These are phyloP conservation scores for Sitta europaea DNA, from an alignment of 2,113 vertebrate genomes.

Conservation along the genomic window DNA sequence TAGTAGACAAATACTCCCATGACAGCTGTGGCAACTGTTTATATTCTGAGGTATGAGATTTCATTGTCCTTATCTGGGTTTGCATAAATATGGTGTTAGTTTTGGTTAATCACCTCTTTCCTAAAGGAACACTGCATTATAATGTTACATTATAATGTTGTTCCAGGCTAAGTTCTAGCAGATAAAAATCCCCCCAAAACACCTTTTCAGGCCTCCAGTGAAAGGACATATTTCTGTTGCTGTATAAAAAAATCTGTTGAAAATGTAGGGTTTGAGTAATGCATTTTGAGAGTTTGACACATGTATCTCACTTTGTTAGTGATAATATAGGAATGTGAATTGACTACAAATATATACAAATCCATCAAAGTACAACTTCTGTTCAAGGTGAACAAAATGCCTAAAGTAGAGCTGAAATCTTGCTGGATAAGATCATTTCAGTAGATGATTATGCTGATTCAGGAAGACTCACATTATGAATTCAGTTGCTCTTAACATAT, in stretches of 20 bases:
- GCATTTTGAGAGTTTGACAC: background rate
- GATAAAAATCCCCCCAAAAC: background rate
- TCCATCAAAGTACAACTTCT: background rate
- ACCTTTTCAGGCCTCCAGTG: background rate
- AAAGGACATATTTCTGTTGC: background rate
- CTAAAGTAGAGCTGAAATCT: background rate
- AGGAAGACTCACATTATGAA: background rate
- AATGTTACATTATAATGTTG: background rate
- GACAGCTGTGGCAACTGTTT: background rate
- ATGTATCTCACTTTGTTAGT: background rate
- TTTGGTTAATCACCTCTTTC: conserved; percentile 3
- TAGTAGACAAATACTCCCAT: background rate
- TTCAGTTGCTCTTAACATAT: background rate
- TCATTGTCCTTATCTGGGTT: background rate
- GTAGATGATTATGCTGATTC: background rate
- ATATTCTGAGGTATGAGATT: background rate
- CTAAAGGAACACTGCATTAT: background rate
- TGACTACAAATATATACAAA: background rate
- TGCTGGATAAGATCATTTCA: background rate
- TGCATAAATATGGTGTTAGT: background rate
- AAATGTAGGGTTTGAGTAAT: background rate
- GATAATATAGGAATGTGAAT: background rate
- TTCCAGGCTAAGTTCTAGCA: background rate
- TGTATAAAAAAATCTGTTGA: background rate
- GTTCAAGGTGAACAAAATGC: background rate